Evolutionary conservation across 1,140 invertebrate species (phyloP), one percentile per base, ranked within the genome.

Genomic region (Babylonia areolata): DNA sequence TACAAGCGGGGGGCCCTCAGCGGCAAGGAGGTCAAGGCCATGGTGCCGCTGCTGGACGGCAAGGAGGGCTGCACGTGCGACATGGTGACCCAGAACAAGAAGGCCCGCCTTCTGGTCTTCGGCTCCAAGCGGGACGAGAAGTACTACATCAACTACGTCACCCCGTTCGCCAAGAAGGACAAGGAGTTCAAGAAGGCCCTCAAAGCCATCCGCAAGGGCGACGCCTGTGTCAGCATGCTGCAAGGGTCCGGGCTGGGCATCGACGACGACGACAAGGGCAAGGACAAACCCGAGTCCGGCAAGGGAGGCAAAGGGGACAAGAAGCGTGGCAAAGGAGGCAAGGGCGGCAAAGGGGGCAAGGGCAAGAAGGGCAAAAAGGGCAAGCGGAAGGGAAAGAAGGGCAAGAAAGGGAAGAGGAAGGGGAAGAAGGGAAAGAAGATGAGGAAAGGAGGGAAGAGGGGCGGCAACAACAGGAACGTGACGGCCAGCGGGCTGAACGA

Each of bases 41-140:
- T 95, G 23, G 90, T 90, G 1, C 90, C 95, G 12, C 87, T 90
- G 37, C 91, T 95, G 64, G 93, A 94, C 75, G 92, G 93, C 78
- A 93, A 93, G 40, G 93, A 94, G 20, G 85, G 90, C 9, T 95
- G 95, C 89, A 95, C 94, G 86, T 91, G 93, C 35, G 89, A 91
- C 9, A 84, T 90, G 42, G 85, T 92, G 75, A 88, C 91, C 73
- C 58, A 64, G 58, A 90, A 87, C 54, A 90, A 89, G 31, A 84
- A 84, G 54, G 88, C 90, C 20, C 88, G 88, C 81, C 95, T 94
- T 88, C 94, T 96, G 35, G 93, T 96, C 40, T 96, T 96, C 95
- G 95, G 95, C n/a, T 90, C 92, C 81, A 91, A 90, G n/a, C 87
- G 89, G n/a, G 93, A 93, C 23, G 89, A 93, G 31, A 89, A 93